A percentile compares a stretch with the other conserved stretches of the same genome.
Evolutionary conservation across 2,888 invertebrate genomes (phyloP).

Genomic region (Ferrisia virgata): DNA sequence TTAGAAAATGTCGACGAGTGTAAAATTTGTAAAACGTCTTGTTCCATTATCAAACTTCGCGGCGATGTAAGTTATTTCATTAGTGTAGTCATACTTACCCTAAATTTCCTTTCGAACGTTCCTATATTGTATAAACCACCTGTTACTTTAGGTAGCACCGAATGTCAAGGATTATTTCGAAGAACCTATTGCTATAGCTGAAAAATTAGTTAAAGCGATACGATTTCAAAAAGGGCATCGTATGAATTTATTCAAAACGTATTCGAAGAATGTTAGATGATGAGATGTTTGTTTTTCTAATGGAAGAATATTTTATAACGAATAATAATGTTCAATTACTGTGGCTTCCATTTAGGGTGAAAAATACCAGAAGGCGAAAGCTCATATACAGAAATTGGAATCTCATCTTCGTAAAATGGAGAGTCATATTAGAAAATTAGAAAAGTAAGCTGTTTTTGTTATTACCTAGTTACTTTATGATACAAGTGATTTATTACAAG

Average conservation of each 20-base stretch:
- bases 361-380: constrained; percentile 9
- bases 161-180: constrained; percentile 9
- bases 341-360: background rate
- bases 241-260: background rate
- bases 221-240: background rate
- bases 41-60: constrained; percentile 4
- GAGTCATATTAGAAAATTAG: background rate
- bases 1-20: background rate
- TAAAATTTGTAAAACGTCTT: constrained; percentile 17
- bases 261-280: background rate
- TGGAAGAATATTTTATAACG: background rate
- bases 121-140: background rate
- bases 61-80: background rate
- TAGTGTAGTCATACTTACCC: background rate
- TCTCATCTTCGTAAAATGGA: background rate
- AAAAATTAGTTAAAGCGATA: background rate
- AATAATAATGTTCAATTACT: background rate
- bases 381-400: background rate
- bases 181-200: background rate
- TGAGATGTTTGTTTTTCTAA: background rate
- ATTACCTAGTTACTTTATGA: background rate
- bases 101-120: background rate
- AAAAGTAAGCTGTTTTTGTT: background rate
- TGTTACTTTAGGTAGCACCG: background rate
- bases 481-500: background rate